Evolutionary conservation across 2,888 invertebrate genomes (phyloP).

Genomic region (Conistra vaccinii): DNA sequence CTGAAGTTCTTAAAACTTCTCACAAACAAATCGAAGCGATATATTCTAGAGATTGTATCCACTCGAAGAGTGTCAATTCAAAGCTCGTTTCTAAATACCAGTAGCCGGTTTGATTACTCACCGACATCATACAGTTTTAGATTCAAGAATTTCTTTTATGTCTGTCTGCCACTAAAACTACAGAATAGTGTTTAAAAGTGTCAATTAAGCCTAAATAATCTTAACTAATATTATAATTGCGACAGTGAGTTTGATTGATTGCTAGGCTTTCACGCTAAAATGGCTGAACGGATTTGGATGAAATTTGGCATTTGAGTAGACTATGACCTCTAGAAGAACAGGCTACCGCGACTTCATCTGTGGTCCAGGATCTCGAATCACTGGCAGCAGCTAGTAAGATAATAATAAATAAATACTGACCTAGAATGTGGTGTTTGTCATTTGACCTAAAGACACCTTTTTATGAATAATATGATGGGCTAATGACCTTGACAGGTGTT

Average conservation of each 20-base stretch:
- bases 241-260: too few relatives aligned
- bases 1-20: background rate
- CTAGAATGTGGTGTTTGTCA: conserved; percentile 22
- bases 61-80: background rate
- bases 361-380: too few relatives aligned
- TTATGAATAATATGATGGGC: background rate
- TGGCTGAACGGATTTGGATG: too few relatives aligned
- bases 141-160: conserved; percentile 6
- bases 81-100: conserved; percentile 10
- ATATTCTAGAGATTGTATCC: background rate
- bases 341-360: too few relatives aligned
- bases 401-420: conserved; percentile 9
- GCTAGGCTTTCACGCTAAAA: too few relatives aligned
- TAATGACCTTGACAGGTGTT: conserved; percentile 28
- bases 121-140: background rate
- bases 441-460: conserved; percentile 34
- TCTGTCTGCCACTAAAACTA: background rate
- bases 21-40: background rate
- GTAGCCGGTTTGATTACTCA: conserved; percentile 15
- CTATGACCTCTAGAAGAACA: too few relatives aligned
- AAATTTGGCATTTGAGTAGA: too few relatives aligned
- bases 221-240: too few relatives aligned
- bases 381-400: background rate
- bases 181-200: background rate
- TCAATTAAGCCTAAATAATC: conserved; percentile 4